phyloP scores from a whole-genome alignment of 2,113 vertebrate genomes.

The Hippocampus guttulatus region DNA sequence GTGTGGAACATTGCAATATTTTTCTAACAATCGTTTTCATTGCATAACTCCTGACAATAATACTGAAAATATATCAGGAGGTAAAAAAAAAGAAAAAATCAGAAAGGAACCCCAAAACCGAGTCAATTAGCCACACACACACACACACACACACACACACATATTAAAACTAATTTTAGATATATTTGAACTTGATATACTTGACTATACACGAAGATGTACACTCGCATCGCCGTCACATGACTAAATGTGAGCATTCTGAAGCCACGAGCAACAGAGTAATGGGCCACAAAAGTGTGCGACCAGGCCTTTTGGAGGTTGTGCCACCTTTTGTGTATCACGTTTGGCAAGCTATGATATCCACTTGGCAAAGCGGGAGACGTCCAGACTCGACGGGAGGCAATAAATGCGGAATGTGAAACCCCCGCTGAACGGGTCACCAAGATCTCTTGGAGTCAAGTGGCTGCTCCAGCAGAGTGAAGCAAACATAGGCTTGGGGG shows the following conservation, averaged over 20 bases:
- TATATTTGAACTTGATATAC: neutral
- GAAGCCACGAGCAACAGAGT: conserved; percentile 1
- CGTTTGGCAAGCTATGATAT: conserved; percentile 33
- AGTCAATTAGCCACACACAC: neutral
- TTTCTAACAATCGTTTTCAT: neutral
- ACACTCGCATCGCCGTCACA: neutral
- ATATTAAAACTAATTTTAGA: neutral
- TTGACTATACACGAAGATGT: neutral
- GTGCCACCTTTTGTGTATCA: conserved; percentile 26
- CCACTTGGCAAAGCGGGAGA: conserved; percentile 30
- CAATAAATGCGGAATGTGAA: conserved; percentile 66
- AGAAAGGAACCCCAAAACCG: neutral
- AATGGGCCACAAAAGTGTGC: conserved; percentile 22
- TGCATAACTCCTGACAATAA: neutral
- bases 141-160: too few species aligned
- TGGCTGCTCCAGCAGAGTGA: conserved; percentile 43
- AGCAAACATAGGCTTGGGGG: conserved; percentile 54
- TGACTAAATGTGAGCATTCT: conserved; percentile 10
- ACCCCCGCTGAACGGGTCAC: conserved; percentile 50
- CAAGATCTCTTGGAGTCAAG: conserved; percentile 43
- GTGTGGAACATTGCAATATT: neutral
- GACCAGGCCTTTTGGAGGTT: conserved; percentile 13
- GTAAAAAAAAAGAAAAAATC: neutral
- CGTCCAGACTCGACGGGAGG: conserved; percentile 34
- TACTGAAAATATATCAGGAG: neutral